Base-by-base conservation (phyloP, 1,140 invertebrate species). In the Oppia nitens region DNA sequence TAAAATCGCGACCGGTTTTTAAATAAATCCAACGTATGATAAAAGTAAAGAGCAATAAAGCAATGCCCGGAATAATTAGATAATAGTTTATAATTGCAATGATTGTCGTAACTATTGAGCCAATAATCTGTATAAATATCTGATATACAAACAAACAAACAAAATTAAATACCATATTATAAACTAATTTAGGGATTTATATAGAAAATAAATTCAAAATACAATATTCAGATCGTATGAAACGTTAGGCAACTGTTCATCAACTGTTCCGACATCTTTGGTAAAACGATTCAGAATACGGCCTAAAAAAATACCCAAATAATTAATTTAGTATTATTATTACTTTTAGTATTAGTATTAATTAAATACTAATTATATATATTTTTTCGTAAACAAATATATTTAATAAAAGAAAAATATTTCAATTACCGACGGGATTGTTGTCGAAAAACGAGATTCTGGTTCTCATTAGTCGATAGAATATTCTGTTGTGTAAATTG, bases 381-480 rank as follows among this genome's bases (percentile, higher is more conserved):
- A n/a, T n/a, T n/a, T n/a, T n/a, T n/a, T n/a, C n/a, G n/a, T 9
- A 40, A 40, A 40, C 17, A 40, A 40, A 40, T 40, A 9, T 9
- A 17, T 9, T 9, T 40, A 9, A 40, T 17, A 9, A 9, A 40
- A 40, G 32, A 9, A 40, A 40, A 40, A 40, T 40, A 17, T 9
- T 40, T 9, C 17, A 9, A 9, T 6, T 40, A 40, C 76, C 76
- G 53, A 80, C 79, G 1, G 85, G 81, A 69, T 92, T 91, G 9
- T 79, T 81, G 62, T 89, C 87, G 70, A 93, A 94, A 71, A 94
- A 93, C 14, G 78, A 75, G 78, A 92, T 89, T 0, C 82, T 84
- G 0, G 84, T 82, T 9, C 81, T 75, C 26, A 88, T 79, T 1
- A 95, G 79, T 50, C 81, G 81, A 6, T 73, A 70, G 66, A 93